These are phyloP conservation scores for Charanyca ferruginea DNA, from an alignment of 2,888 invertebrate species.

Conservation along the genomic window DNA sequence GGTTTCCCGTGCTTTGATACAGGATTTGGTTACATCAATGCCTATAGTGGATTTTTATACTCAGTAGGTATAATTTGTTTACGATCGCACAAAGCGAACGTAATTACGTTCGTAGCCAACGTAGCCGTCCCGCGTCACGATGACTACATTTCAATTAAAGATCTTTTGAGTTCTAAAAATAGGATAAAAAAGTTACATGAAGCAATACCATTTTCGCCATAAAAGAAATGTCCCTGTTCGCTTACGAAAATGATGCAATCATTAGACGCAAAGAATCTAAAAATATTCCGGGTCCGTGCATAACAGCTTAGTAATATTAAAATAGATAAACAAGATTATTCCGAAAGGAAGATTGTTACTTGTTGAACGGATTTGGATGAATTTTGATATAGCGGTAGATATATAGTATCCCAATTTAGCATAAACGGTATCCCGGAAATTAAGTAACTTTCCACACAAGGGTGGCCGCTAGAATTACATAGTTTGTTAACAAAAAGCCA, in stretches of 20 bases:
- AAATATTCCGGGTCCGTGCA: slow-evolving; percentile 23
- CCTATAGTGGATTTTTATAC: background rate
- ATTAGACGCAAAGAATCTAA: slow-evolving; percentile 23
- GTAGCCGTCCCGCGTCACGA: background rate
- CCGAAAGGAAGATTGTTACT: slow-evolving; percentile 25
- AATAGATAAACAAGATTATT: slow-evolving; percentile 36
- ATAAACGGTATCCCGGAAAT: slow-evolving; percentile 36
- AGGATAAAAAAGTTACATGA: slow-evolving; percentile 21
- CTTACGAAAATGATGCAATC: slow-evolving; percentile 11
- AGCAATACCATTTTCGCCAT: background rate
- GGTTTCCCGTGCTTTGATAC: background rate
- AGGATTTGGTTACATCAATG: background rate
- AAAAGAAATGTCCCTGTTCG: slow-evolving; percentile 11
- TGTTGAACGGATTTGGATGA: slow-evolving; percentile 36
- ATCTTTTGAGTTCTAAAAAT: slow-evolving; percentile 17
- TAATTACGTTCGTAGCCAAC: too few relatives aligned
- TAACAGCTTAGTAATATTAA: slow-evolving; percentile 3
- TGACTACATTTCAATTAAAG: slow-evolving; percentile 2
- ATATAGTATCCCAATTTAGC: slow-evolving; percentile 43
- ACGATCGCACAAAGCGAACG: background rate
- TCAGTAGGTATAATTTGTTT: background rate
- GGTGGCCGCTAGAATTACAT: slow-evolving; percentile 13
- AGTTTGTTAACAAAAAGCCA: slow-evolving; percentile 29
- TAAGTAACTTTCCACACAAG: slow-evolving; percentile 32
- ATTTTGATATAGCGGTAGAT: slow-evolving; percentile 44